These are phyloP conservation scores for Hippocampus comes DNA, from an alignment of 2,113 vertebrate species.

Conservation along the genomic window DNA sequence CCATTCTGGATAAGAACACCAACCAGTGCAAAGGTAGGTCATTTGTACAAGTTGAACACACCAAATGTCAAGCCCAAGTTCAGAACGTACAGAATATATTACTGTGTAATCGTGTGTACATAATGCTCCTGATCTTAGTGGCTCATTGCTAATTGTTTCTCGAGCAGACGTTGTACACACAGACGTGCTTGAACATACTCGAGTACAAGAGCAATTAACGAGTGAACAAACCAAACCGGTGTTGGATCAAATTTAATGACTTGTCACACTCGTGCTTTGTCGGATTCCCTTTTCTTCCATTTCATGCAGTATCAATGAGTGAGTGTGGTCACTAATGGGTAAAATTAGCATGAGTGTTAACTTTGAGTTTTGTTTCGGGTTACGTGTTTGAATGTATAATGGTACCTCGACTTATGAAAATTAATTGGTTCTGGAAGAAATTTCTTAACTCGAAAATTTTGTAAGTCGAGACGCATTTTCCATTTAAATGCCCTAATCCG, in stretches of 20 bases:
- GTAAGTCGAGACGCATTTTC: no score
- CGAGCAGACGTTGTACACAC: slow-evolving; percentile 6
- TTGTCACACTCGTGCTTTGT: slow-evolving; percentile 31
- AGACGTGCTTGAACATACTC: slow-evolving; percentile 26
- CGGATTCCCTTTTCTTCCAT: neutral
- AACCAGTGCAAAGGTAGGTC: slow-evolving; percentile 97
- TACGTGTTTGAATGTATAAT: no score
- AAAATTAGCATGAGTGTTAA: no score
- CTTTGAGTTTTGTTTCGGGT: no score
- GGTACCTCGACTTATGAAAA: no score
- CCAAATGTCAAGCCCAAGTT: neutral
- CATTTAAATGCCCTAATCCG: no score
- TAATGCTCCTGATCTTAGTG: slow-evolving; percentile 3
- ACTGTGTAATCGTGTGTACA: slow-evolving; percentile 23
- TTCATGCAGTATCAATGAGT: neutral
- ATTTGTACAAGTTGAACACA: slow-evolving; percentile 13
- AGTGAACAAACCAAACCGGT: slow-evolving; percentile 32
- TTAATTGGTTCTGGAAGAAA: no score
- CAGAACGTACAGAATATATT: neutral
- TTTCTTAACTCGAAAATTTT: no score
- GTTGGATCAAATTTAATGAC: slow-evolving; percentile 45
- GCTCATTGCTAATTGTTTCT: slow-evolving; percentile 30
- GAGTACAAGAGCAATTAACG: neutral
- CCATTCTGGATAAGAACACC: slow-evolving; percentile 98
- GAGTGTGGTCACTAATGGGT: no score